Evolutionary conservation across 2,797 vertebrate species (phyloP), one percentile per base, ranked within the genome.

Genomic region (Orientallactaga sibirica): DNA sequence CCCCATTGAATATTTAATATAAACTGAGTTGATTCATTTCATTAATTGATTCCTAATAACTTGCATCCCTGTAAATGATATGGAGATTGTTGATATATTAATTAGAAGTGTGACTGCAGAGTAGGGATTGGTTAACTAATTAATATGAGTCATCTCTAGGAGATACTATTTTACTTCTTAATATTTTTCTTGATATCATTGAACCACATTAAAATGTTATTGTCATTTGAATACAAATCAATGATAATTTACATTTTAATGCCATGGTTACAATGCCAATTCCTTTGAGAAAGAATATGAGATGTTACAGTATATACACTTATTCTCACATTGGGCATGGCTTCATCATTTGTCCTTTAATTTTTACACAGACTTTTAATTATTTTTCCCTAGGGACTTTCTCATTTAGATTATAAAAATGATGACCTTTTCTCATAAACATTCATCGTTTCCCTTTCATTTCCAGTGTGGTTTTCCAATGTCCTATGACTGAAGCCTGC

Each of bases 1-100:
- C 71, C 24, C 18, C 33, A 82, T 4, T 52, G 20, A 82, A 7
- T 77, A 86, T 82, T 94, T 64, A 91, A 77, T 86, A 16, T 62
- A 86, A 83, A 2, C 24, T 43, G 9, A 6, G 61, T 20, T 80
- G 18, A 78, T 88, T 88, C 27, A 18, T 78, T 83, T 88, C 52
- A 78, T 67, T 85, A 86, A 91, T 95, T 85, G 15, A 76, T 75
- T 41, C 86, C 27, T 48, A 74, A 52, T 78, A 76, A 88, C 5
- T 62, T 81, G 71, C 79, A 66, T 10, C 14, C 27, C 48, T 52
- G 79, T 68, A 91, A 77, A 83, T 61, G 9, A 70, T 48, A 77
- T 18, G 25, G 43, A 91, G 33, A 61, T 10, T 61, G 68, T 79
- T 70, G 22, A 16, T 66, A 5, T 86, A 41, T 48, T 86, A 93